Percentiles rank a stretch among this genome's conserved stretches.
Conservation (phyloP, 2,113 vertebrate genomes). For the Chaetodon auriga region DNA sequence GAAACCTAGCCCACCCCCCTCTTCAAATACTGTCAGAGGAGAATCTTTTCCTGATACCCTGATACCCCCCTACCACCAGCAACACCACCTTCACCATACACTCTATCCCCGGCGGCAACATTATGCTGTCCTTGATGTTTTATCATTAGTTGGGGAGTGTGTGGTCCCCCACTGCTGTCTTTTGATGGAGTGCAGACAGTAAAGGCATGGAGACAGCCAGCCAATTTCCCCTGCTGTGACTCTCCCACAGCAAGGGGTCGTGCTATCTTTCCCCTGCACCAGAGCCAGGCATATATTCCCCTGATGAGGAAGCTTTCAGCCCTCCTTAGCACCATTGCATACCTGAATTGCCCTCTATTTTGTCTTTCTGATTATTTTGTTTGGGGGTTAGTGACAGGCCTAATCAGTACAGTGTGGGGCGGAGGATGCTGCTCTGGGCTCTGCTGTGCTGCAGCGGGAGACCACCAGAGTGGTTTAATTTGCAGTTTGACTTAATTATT, state of each 20-base stretch:
- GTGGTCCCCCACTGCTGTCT: conserved; percentile 85
- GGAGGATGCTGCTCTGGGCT: conserved; percentile 48
- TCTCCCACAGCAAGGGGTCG: conserved; percentile 82
- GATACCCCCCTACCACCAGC: conserved; percentile 73
- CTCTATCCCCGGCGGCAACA: conserved; percentile 77
- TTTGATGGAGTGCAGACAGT: conserved; percentile 87
- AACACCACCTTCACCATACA: conserved; percentile 64
- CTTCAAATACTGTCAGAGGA: conserved; percentile 80
- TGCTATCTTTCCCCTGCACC: conserved; percentile 73
- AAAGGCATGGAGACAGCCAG: conserved; percentile 84
- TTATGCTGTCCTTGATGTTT: conserved; percentile 86
- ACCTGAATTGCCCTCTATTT: conserved; percentile 77
- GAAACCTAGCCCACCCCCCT: conserved; percentile 73
- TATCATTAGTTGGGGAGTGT: conserved; percentile 87
- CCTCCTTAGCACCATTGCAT: conserved; percentile 67
- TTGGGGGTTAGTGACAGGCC: conserved; percentile 66
- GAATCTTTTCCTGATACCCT: conserved; percentile 74
- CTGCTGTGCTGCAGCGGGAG: conserved; percentile 60
- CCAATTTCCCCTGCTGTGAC: conserved; percentile 84
- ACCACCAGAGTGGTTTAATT: conserved; percentile 71
- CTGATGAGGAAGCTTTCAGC: conserved; percentile 73
- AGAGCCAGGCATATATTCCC: conserved; percentile 70
- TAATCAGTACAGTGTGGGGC: conserved; percentile 68
- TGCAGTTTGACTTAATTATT: conserved; percentile 72
- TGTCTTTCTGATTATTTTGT: conserved; percentile 75